phyloP scores from a whole-genome alignment of 2,797 vertebrate genomes.

The Leptoclinus maculatus region DNA sequence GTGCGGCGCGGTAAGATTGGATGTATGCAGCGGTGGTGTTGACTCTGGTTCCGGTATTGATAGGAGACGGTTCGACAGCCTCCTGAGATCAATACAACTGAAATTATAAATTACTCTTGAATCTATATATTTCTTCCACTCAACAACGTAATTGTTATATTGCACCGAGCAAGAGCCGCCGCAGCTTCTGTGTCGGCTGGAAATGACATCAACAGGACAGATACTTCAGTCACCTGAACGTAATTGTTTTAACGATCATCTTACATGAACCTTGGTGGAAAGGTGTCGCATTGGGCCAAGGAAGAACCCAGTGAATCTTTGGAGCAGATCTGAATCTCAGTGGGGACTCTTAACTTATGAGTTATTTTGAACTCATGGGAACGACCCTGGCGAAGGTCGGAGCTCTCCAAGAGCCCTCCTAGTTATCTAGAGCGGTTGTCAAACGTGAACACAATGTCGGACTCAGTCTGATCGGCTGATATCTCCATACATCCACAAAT shows the following conservation, averaged over 20 bases:
- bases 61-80: background rate
- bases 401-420: background rate
- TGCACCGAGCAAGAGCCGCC: background rate
- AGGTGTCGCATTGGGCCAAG: background rate
- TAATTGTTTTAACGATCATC: background rate
- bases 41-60: constrained; percentile 9
- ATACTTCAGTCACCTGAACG: background rate
- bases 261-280: background rate
- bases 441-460: background rate
- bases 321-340: background rate
- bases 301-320: background rate
- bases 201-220: background rate
- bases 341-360: too few species aligned
- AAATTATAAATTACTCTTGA: background rate
- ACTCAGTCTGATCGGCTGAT: background rate
- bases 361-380: fast-evolving
- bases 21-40: background rate
- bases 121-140: background rate
- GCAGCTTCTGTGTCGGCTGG: background rate
- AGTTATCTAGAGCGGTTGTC: background rate
- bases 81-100: background rate
- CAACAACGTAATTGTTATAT: background rate
- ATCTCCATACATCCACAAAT: background rate
- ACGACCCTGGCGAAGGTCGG: background rate
- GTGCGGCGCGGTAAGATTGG: constrained; percentile 1